Evolutionary conservation across 2,797 vertebrate genomes (phyloP).

Genomic region (Apogon hyalosoma): DNA sequence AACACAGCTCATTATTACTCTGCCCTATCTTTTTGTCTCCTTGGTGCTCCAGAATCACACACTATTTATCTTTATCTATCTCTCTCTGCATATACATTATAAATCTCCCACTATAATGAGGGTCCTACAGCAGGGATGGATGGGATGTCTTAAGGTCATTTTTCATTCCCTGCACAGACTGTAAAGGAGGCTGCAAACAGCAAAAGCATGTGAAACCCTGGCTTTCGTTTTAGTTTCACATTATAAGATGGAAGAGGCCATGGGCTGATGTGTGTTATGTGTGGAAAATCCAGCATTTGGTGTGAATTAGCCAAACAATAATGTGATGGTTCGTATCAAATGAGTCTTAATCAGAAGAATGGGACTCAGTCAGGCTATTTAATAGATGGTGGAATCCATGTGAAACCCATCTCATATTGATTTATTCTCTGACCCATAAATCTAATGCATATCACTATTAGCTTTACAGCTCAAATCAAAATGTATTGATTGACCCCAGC

Average conservation of each 20-base stretch:
- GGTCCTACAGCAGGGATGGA: conserved; percentile 67
- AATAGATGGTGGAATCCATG: conserved; percentile 23
- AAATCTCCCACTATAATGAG: conserved; percentile 71
- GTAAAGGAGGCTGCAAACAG: conserved; percentile 55
- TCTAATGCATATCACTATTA: conserved; percentile 48
- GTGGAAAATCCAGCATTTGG: conserved; percentile 31
- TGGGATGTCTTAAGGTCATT: conserved; percentile 64
- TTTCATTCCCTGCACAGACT: conserved; percentile 70
- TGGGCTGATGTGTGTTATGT: conserved; percentile 8
- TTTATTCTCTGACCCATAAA: conserved; percentile 56
- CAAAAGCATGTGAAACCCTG: conserved; percentile 55
- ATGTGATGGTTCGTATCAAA: conserved; percentile 46
- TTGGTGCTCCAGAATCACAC: conserved; percentile 50
- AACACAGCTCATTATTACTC: conserved; percentile 85
- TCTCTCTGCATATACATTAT: conserved; percentile 54
- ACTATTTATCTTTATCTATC: conserved; percentile 61
- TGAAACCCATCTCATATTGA: conserved; percentile 56
- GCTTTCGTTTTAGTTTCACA: conserved; percentile 47
- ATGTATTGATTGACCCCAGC: conserved; percentile 51
- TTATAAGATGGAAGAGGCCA: conserved; percentile 35
- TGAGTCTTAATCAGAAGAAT: conserved; percentile 47
- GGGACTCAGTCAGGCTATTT: conserved; percentile 43
- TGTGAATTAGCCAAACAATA: conserved; percentile 29
- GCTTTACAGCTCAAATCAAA: conserved; percentile 56
- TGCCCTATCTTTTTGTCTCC: conserved; percentile 66